A percentile compares a stretch with the other conserved stretches of the same genome.
Evolutionary conservation across 2,888 invertebrate species (phyloP).

Genomic region (Frankliniella intonsa): DNA sequence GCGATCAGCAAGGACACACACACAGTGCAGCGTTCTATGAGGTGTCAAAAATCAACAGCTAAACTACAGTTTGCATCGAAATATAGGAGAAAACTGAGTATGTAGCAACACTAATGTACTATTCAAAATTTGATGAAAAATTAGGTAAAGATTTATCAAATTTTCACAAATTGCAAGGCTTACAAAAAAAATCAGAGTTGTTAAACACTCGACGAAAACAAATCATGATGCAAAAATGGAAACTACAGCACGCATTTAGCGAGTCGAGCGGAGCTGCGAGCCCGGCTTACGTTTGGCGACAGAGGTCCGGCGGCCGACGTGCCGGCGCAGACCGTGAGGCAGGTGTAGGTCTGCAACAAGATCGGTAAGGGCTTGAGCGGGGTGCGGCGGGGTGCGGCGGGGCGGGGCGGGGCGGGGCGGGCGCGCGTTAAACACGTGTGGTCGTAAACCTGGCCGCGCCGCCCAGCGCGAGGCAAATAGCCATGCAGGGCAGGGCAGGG

Average conservation of each 20-base stretch:
- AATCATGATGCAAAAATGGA: neutral
- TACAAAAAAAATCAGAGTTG: no score
- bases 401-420: neutral
- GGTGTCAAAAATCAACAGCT: no score
- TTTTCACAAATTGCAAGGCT: no score
- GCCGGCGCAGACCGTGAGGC: slow-evolving; percentile 86
- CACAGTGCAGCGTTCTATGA: no score
- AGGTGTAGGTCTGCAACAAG: slow-evolving; percentile 76
- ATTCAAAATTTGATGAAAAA: no score
- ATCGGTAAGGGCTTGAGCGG: slow-evolving; percentile 35
- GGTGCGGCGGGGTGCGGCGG: slow-evolving; percentile 25
- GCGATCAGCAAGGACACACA: no score
- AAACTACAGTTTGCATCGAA: no score
- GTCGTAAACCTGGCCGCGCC: neutral
- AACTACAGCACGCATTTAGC: slow-evolving; percentile 19
- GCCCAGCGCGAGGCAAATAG: neutral
- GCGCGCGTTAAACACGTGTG: no score
- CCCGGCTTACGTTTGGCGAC: slow-evolving; percentile 66
- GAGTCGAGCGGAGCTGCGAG: neutral
- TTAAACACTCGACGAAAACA: neutral
- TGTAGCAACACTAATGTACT: no score
- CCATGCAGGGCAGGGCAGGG: neutral
- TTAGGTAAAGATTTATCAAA: no score
- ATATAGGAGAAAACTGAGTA: no score
- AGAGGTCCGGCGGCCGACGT: slow-evolving; percentile 60